Evolutionary conservation across 2,797 vertebrate genomes (phyloP).

Genomic region (Rhinogobio ventralis): DNA sequence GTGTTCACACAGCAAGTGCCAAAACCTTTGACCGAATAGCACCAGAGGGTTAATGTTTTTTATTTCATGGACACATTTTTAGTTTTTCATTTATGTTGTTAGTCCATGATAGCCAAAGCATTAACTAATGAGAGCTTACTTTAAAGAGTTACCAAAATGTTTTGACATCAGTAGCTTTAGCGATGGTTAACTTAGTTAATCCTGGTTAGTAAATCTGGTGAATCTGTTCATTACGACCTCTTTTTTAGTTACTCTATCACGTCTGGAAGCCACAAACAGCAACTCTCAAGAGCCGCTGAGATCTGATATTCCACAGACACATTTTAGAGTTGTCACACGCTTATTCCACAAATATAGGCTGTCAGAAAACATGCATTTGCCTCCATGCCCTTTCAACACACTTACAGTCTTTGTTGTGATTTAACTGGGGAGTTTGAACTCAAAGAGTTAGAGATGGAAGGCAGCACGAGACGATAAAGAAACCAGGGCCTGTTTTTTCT

Average conservation of each 20-base stretch:
- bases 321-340: background rate
- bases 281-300: constrained; percentile 47
- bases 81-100: background rate
- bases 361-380: background rate
- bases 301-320: background rate
- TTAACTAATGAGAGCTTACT: background rate
- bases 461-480: constrained; percentile 65
- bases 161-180: background rate
- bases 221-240: background rate
- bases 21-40: too few relatives aligned
- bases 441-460: constrained; percentile 60
- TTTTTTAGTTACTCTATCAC: constrained; percentile 49
- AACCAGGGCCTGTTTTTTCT: constrained; percentile 63
- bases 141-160: background rate
- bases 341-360: background rate
- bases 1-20: too few relatives aligned
- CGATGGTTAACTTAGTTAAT: background rate
- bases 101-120: background rate
- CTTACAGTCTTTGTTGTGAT: constrained; percentile 18
- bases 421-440: constrained; percentile 1
- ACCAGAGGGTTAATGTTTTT: too few relatives aligned
- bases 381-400: background rate
- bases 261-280: constrained; percentile 76
- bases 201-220: background rate
- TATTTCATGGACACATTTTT: too few relatives aligned